Evolutionary conservation across 1,140 invertebrate genomes (phyloP).

Genomic region (Drosophila repleta): DNA sequence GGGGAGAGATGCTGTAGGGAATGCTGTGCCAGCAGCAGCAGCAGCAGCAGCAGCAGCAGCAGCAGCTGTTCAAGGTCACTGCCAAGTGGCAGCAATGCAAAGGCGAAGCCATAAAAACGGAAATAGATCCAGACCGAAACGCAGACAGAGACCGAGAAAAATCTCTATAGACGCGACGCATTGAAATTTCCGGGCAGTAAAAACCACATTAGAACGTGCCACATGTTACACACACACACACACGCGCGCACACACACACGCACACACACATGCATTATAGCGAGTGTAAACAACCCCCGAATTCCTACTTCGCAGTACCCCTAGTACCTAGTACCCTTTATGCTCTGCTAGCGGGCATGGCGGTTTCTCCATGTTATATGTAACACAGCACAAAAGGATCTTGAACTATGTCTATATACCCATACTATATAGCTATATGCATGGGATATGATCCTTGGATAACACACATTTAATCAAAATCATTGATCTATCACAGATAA

Average conservation of each 20-base stretch:
- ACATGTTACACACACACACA: conserved; percentile 49
- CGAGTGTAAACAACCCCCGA: conserved; percentile 56
- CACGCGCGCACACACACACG: conserved; percentile 12
- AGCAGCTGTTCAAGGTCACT: conserved; percentile 68
- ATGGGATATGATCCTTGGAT: no score
- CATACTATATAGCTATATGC: no score
- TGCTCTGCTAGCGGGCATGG: neutral
- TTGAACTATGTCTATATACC: no score
- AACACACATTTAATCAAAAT: neutral
- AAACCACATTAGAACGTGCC: conserved; percentile 55
- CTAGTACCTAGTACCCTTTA: neutral
- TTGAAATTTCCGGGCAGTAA: conserved; percentile 56
- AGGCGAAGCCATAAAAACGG: conserved; percentile 24
- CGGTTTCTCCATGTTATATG: neutral
- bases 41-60: conserved; percentile 20
- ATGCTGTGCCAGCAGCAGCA: conserved; percentile 9
- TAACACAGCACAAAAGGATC: neutral
- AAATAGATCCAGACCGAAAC: conserved; percentile 16
- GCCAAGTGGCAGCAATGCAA: conserved; percentile 41
- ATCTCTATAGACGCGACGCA: conserved; percentile 23
- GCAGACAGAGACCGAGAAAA: conserved; percentile 34
- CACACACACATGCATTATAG: conserved; percentile 4
- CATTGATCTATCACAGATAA: neutral
- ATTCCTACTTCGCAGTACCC: conserved; percentile 8
- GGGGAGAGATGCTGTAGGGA: neutral